Base-by-base conservation (phyloP, 1,140 invertebrate genomes). In the Diorhabda carinulata region DNA sequence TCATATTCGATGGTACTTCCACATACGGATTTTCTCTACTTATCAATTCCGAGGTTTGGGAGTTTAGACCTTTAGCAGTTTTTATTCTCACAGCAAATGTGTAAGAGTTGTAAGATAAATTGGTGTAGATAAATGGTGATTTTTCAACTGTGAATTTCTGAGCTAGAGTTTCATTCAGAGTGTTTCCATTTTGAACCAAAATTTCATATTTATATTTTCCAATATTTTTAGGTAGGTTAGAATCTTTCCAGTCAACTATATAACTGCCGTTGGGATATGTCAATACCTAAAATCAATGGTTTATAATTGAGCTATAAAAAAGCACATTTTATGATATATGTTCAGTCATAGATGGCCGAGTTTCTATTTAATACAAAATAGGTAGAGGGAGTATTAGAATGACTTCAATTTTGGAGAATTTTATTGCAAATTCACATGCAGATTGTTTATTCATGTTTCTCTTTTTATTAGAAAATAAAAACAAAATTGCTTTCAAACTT, bases 71-170 rank as follows among this genome's bases (percentile, higher is more conserved):
- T 45, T 87, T 83, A 3, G 84, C 77, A 2, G 88, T 88, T 10
- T 87, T 81, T 0, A 88, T 77, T 56, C 86, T 80, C 2, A 93
- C 89, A 57, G 86, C 86, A 67, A 91, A 88, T 45, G 87, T 87
- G 75, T 91, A 87, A 25, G 85, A 84, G 8, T 80, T 82, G 2
- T 80, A 74, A 4, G 83, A 82, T 0, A 83, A 80, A 45, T 87
- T 83, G 5, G 81, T 82, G 61, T 87, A 84, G n/a, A 86, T 77
- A 61, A 86, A 86, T 0, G 88, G 88, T 7, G 89, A 85, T 52
- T 82, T 78, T 7, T 84, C 78, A 2, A 82, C 80, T 8, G 77
- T 75, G 52, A 80, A 86, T 67, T 76, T 78, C 73, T 78, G 80
- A 7, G 87, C 87, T 72, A 70, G 84, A 57, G 79, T 78, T 47